phyloP scores from a whole-genome alignment of 1,140 invertebrate genomes.

The Brachionus asplanchnoidis region DNA sequence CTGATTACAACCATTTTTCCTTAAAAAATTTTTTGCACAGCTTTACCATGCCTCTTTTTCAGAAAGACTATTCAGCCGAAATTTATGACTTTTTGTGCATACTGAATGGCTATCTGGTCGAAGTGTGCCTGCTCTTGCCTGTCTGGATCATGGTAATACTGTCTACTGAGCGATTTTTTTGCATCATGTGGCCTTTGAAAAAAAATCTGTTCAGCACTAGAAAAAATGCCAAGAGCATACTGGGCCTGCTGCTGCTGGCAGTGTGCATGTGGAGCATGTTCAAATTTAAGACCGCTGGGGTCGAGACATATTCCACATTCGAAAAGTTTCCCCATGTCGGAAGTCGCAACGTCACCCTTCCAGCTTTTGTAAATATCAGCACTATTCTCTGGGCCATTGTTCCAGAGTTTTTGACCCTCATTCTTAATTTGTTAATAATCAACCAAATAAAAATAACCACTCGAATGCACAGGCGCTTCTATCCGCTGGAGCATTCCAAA shows the following conservation, averaged over 20 bases:
- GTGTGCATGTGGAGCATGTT: conserved; percentile 1
- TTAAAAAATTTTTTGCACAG: not conserved
- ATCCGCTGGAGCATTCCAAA: not conserved
- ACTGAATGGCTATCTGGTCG: not conserved
- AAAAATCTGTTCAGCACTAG: not conserved
- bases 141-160: conserved; percentile 39
- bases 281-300: conserved; percentile 4
- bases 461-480: not conserved
- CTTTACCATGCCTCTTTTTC: not conserved
- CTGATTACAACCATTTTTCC: not conserved
- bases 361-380: conserved; percentile 8
- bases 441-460: conserved; percentile 14
- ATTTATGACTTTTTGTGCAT: not conserved
- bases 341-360: not conserved
- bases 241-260: not conserved
- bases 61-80: not conserved
- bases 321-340: not conserved
- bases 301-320: conserved; percentile 24
- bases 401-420: conserved; percentile 31
- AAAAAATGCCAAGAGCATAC: not conserved
- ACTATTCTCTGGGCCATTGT: conserved; percentile 16
- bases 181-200: not conserved
- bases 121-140: not conserved
- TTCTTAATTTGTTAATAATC: conserved; percentile 25
- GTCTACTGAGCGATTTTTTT: not conserved